Percentiles rank a stretch among this genome's conserved stretches.
Evolutionary conservation across 2,113 vertebrate species (phyloP).

Genomic region (Arothron firmamentum): DNA sequence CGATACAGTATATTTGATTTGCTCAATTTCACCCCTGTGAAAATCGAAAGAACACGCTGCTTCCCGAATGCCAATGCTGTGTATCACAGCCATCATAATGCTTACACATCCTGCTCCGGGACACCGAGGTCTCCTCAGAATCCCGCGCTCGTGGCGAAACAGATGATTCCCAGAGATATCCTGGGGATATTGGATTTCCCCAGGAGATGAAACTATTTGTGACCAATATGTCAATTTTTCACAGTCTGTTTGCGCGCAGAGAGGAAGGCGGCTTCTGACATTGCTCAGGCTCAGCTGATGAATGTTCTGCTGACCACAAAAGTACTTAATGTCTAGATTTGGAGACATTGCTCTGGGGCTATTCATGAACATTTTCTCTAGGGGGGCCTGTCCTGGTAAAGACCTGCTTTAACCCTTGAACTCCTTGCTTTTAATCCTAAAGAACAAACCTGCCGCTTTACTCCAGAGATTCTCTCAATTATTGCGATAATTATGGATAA

Average conservation of each 20-base stretch:
- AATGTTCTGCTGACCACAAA: constrained; percentile 61
- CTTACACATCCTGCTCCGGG: constrained; percentile 61
- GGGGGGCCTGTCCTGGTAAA: constrained; percentile 36
- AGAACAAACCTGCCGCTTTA: not conserved
- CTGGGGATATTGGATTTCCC: constrained; percentile 69
- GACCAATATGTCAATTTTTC: constrained; percentile 66
- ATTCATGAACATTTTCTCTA: constrained; percentile 46
- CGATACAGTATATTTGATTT: constrained; percentile 67
- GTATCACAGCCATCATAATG: constrained; percentile 59
- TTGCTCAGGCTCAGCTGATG: constrained; percentile 41
- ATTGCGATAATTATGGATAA: constrained; percentile 36
- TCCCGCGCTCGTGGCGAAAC: constrained; percentile 53
- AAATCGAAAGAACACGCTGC: constrained; percentile 52
- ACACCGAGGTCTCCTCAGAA: constrained; percentile 66
- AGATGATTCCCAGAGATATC: constrained; percentile 69
- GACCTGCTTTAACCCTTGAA: constrained; percentile 13
- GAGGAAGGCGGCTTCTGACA: constrained; percentile 37
- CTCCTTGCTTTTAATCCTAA: not conserved
- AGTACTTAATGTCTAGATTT: constrained; percentile 31
- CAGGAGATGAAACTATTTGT: constrained; percentile 65
- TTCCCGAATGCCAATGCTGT: constrained; percentile 67
- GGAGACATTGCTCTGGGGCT: constrained; percentile 41
- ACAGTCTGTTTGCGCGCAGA: constrained; percentile 36
- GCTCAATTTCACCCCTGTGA: constrained; percentile 63
- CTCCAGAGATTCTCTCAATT: constrained; percentile 44